Conservation (phyloP, 1,140 invertebrate species). For the Drosophila willistoni region DNA sequence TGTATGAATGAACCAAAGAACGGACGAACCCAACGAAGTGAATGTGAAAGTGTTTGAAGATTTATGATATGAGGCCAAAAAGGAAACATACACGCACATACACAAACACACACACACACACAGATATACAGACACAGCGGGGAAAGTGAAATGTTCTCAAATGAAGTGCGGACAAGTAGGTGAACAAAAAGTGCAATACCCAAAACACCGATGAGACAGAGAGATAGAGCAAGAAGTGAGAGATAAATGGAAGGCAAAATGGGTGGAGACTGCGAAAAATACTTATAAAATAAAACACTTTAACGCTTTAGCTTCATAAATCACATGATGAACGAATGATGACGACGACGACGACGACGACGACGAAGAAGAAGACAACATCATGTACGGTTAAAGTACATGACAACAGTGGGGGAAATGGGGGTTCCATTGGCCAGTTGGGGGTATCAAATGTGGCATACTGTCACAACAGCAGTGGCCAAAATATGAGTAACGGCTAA, state of each 20-base stretch:
- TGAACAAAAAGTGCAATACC: constrained; percentile 35
- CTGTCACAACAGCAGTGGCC: constrained; percentile 76
- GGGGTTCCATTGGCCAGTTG: not conserved
- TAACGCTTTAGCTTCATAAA: constrained; percentile 71
- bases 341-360: constrained; percentile 26
- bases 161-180: constrained; percentile 71
- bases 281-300: constrained; percentile 68
- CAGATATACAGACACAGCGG: constrained; percentile 48
- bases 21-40: constrained; percentile 1
- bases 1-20: constrained; percentile 45
- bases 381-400: constrained; percentile 54
- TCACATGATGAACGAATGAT: constrained; percentile 54
- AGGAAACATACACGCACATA: constrained; percentile 28
- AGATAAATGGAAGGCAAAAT: constrained; percentile 55
- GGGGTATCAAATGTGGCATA: constrained; percentile 22
- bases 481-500: constrained; percentile 79
- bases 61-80: constrained; percentile 75
- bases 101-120: constrained; percentile 28
- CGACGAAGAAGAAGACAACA: constrained; percentile 51
- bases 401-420: constrained; percentile 2
- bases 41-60: constrained; percentile 78
- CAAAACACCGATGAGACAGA: not conserved
- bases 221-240: constrained; percentile 2
- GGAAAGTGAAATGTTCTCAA: constrained; percentile 79
- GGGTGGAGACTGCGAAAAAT: constrained; percentile 14